These are phyloP conservation scores for Petrolisthes manimaculis DNA, from an alignment of 2,888 invertebrate species.

Conservation along the genomic window DNA sequence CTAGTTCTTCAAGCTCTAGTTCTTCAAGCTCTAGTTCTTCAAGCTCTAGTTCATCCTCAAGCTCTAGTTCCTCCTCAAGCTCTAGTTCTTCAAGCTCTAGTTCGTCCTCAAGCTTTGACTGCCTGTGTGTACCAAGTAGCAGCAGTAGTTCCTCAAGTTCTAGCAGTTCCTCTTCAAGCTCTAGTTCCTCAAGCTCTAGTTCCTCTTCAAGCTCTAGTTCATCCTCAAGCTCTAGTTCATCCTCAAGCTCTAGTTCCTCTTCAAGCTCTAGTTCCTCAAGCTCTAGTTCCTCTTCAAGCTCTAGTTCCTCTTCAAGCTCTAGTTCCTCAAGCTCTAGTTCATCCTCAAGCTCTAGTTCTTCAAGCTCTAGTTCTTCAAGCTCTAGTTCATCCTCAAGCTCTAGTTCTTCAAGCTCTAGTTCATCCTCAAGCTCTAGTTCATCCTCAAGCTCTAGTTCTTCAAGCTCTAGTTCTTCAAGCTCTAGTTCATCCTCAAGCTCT, in stretches of 20 bases:
- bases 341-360: neutral
- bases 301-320: neutral
- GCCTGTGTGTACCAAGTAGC: no score
- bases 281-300: neutral
- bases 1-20: no score
- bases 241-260: neutral
- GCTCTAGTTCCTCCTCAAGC: conserved; percentile 11
- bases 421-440: neutral
- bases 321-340: conserved; percentile 21
- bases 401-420: conserved; percentile 11
- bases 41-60: no score
- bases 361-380: neutral
- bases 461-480: conserved; percentile 10
- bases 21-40: no score
- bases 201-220: neutral
- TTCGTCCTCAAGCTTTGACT: conserved; percentile 9
- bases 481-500: conserved; percentile 7
- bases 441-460: conserved; percentile 22
- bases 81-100: conserved; percentile 19
- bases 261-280: conserved; percentile 17
- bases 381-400: neutral
- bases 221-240: conserved; percentile 2
- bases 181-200: conserved; percentile 21
- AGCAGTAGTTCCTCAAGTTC: conserved; percentile 23
- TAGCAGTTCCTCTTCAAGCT: neutral